Percentiles rank a stretch among this genome's conserved stretches.
Evolutionary conservation across 2,113 vertebrate genomes (phyloP).

Genomic region (Carassius gibelio): DNA sequence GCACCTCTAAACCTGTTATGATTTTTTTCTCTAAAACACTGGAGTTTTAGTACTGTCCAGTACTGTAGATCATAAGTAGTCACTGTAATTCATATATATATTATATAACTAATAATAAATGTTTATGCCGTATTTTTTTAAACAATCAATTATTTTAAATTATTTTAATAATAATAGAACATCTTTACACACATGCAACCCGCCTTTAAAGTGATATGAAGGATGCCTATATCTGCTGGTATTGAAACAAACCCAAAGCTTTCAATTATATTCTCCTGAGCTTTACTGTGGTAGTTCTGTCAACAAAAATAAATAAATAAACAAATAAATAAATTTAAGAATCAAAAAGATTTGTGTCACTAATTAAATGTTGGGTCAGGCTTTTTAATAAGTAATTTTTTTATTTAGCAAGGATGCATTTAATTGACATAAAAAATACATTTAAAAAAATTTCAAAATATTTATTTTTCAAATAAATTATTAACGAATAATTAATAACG

Average conservation of each 20-base stretch:
- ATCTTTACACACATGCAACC: neutral
- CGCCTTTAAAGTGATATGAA: slow-evolving; percentile 90
- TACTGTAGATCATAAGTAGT: neutral
- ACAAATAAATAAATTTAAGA: neutral
- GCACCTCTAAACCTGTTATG: neutral
- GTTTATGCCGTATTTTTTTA: neutral
- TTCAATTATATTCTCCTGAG: slow-evolving; percentile 87
- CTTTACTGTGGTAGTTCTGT: slow-evolving; percentile 86
- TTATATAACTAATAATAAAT: neutral
- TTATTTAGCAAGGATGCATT: too few species aligned
- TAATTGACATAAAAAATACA: neutral
- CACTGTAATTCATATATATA: too few species aligned
- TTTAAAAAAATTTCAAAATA: too few species aligned
- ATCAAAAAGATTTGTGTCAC: neutral
- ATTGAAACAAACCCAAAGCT: slow-evolving; percentile 96
- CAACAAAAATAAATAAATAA: slow-evolving; percentile 78
- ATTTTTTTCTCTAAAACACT: neutral
- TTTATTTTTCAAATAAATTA: neutral
- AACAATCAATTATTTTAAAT: neutral
- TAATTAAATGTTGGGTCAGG: too few species aligned
- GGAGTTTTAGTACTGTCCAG: too few species aligned
- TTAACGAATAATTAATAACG: too few species aligned
- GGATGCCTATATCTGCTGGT: slow-evolving; percentile 90
- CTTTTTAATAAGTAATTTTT: too few species aligned
- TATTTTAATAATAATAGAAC: neutral